A percentile compares a stretch with the other conserved stretches of the same genome.
Evolutionary conservation across 2,797 vertebrate species (phyloP).

Genomic region (Mus minutoides): DNA sequence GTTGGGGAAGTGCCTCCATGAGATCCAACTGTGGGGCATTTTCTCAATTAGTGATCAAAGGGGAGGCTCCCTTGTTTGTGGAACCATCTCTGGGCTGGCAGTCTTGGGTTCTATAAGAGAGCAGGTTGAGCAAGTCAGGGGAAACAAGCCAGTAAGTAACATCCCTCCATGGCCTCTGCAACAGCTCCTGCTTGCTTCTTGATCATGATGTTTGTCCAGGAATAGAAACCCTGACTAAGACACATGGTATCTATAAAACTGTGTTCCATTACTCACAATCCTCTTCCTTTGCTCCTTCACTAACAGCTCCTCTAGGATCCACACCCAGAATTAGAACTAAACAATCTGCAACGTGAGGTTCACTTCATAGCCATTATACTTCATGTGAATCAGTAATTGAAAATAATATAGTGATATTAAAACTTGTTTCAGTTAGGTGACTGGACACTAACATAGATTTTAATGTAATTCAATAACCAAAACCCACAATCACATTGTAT

Average conservation of each 20-base stretch:
- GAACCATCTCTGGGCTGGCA: too few relatives aligned
- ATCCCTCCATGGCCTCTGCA: too few relatives aligned
- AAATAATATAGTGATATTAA: background rate
- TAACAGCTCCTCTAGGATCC: background rate
- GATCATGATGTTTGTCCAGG: too few relatives aligned
- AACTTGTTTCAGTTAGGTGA: background rate
- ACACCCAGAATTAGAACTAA: background rate
- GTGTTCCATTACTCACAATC: background rate
- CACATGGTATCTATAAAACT: background rate
- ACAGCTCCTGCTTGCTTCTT: too few relatives aligned
- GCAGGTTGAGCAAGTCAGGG: too few relatives aligned
- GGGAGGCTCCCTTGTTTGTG: too few relatives aligned
- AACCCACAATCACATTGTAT: background rate
- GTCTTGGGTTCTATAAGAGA: too few relatives aligned
- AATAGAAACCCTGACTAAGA: background rate
- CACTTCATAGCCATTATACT: background rate
- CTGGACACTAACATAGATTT: background rate
- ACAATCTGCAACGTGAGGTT: background rate
- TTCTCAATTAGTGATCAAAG: too few relatives aligned
- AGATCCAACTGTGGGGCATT: too few relatives aligned
- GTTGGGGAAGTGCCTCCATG: too few relatives aligned
- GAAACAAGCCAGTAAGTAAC: too few relatives aligned
- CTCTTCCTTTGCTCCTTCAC: background rate
- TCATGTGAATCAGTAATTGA: background rate
- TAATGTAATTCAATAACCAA: background rate